These are phyloP conservation scores for Cheilosia vulpina DNA, from an alignment of 2,888 invertebrate genomes.

Conservation along the genomic window DNA sequence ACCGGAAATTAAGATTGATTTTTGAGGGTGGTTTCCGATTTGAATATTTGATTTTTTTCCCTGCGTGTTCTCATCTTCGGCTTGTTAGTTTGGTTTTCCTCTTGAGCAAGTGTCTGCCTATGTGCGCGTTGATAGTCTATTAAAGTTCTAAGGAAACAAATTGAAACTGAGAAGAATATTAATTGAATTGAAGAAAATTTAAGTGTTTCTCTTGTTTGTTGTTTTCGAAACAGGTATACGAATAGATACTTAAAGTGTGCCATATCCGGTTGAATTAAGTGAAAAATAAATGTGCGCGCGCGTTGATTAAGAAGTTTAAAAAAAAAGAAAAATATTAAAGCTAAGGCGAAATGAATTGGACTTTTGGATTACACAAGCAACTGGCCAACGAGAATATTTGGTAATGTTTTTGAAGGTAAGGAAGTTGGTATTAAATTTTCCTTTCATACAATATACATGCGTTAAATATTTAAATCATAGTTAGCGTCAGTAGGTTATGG, in stretches of 20 bases:
- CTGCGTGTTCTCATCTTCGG: conserved; percentile 25
- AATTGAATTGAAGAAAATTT: conserved; percentile 60
- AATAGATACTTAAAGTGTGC: conserved; percentile 71
- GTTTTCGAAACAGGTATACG: conserved; percentile 45
- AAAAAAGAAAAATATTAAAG: conserved; percentile 21
- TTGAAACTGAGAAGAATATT: conserved; percentile 68
- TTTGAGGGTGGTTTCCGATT: conserved; percentile 63
- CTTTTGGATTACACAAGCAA: conserved; percentile 27
- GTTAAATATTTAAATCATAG: too few species aligned
- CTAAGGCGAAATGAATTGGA: conserved; percentile 25
- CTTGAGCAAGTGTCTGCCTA: conserved; percentile 42
- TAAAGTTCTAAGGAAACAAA: conserved; percentile 54
- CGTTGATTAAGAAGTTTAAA: conserved; percentile 22
- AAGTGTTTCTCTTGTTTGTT: conserved; percentile 14
- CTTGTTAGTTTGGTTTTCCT: conserved; percentile 27
- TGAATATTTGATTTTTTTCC: neutral
- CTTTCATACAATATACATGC: too few species aligned
- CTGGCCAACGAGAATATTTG: conserved; percentile 13
- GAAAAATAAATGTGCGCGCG: conserved; percentile 57
- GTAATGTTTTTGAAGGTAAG: conserved; percentile 48
- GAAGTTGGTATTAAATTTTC: neutral
- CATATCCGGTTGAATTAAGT: conserved; percentile 71
- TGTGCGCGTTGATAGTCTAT: conserved; percentile 36
- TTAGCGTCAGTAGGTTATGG: too few species aligned
- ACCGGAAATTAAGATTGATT: conserved; percentile 63